These are phyloP conservation scores for Bombyx mori DNA, from an alignment of 1,140 invertebrate genomes.

Conservation along the genomic window DNA sequence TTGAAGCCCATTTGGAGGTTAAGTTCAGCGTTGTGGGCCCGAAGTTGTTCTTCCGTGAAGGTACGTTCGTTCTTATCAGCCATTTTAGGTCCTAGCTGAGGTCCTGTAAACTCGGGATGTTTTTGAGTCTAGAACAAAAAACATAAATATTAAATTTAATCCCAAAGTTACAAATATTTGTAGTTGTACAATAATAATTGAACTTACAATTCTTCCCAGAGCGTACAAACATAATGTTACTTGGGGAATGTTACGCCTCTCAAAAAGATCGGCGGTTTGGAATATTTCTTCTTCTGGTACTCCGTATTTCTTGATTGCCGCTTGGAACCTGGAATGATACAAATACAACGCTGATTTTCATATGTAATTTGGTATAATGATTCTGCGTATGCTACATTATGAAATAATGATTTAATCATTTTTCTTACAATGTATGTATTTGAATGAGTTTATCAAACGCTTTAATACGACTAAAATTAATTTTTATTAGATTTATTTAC, in stretches of 20 bases:
- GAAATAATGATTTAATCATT: too few species aligned
- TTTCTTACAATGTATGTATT: too few species aligned
- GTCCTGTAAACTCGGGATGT: conserved; percentile 93
- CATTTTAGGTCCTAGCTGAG: conserved; percentile 93
- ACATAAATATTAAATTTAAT: not conserved
- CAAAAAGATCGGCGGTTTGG: conserved; percentile 98
- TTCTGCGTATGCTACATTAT: too few species aligned
- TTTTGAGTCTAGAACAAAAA: conserved; percentile 83
- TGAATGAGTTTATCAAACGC: too few species aligned
- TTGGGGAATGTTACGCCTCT: conserved; percentile 96
- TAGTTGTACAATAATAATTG: not conserved
- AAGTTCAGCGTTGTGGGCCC: conserved; percentile 90
- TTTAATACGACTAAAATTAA: too few species aligned
- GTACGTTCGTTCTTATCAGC: conserved; percentile 92
- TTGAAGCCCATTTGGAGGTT: conserved; percentile 98
- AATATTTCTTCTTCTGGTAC: conserved; percentile 98
- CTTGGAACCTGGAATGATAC: conserved; percentile 83
- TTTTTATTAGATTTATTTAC: too few species aligned
- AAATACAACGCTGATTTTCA: too few species aligned
- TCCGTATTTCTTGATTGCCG: conserved; percentile 92
- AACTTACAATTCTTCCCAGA: conserved; percentile 90
- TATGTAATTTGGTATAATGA: too few species aligned
- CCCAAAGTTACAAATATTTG: not conserved
- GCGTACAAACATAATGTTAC: conserved; percentile 93
- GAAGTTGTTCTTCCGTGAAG: conserved; percentile 95